Base-by-base conservation (phyloP, 2,113 vertebrate species). In the Thalassoma bifasciatum region DNA sequence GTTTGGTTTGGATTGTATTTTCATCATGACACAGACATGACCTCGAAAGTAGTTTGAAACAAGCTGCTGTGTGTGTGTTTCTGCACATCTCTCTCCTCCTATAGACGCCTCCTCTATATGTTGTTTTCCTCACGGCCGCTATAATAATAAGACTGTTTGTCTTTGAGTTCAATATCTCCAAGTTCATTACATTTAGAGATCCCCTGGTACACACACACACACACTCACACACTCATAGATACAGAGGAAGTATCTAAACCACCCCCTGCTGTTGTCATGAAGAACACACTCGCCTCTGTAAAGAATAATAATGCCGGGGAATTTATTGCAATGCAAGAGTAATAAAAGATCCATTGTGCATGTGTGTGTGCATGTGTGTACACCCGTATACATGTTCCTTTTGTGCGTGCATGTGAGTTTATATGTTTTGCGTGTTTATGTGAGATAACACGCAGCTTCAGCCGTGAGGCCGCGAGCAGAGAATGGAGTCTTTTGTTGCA, bases 401-500 rank as follows among this genome's bases (percentile, higher is more conserved):
- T 81, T 87, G 85, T 81, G 38, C 58, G 60, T 49, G 71, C 57
- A 34, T 74, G 66, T 61, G 79, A 60, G 72, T 85, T 81, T 66
- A 70, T 77, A 73, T 79, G 71, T 85, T 90, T 83, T 49, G 71
- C 72, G 68, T 93, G 91, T 93, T 92, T 86, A 72, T 42, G 67
- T 30, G 84, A 88, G 93, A 93, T 91, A 93, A 92, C 71, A 30
- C 22, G 37, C 10, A 16, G 44, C 37, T 2, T 65, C n/a, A 51
- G 75, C 79, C 23, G 66, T 61, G 42, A 0, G 79, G 75, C 56
- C 8, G 44, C 10, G 2, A 40, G 67, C 44, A n/a, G 49, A 88
- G 82, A 93, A 93, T 78, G 50, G 67, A 54, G 46, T 60, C 83
- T 92, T 47, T 93, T 91, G 87, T 93, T 83, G 68, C 12, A 1